A percentile compares a stretch with the other conserved stretches of the same genome.
Conservation (phyloP, 2,113 vertebrate species). For the Panthera tigris region DNA sequence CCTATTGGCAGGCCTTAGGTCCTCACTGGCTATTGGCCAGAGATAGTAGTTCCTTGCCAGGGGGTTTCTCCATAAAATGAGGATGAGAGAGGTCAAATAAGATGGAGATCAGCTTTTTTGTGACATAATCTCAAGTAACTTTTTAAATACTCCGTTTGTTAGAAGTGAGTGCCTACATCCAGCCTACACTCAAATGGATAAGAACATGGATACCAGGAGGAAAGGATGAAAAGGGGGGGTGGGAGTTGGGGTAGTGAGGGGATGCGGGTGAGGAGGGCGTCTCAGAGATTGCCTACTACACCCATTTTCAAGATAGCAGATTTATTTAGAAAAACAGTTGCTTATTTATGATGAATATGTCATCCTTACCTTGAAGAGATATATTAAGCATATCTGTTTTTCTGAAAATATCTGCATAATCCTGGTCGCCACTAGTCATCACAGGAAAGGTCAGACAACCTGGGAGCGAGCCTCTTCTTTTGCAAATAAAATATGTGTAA, state of each 20-base stretch:
- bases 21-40: neutral
- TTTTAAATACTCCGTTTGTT: neutral
- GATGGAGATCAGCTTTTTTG: neutral
- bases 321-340: neutral
- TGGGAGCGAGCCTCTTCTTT: neutral
- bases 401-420: slow-evolving; percentile 17
- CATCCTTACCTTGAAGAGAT: slow-evolving; percentile 17
- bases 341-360: neutral
- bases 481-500: neutral
- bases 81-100: neutral
- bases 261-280: neutral
- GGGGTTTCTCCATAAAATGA: neutral
- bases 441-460: neutral
- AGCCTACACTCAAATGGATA: neutral
- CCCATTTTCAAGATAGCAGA: slow-evolving; percentile 11
- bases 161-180: neutral
- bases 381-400: neutral
- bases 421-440: neutral
- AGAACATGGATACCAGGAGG: neutral
- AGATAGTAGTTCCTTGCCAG: neutral
- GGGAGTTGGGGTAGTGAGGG: neutral
- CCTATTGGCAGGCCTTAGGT: neutral
- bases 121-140: neutral
- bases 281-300: neutral
- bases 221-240: neutral